Base-by-base conservation (phyloP, 2,113 vertebrate genomes). In the Oreochromis spilurus region DNA sequence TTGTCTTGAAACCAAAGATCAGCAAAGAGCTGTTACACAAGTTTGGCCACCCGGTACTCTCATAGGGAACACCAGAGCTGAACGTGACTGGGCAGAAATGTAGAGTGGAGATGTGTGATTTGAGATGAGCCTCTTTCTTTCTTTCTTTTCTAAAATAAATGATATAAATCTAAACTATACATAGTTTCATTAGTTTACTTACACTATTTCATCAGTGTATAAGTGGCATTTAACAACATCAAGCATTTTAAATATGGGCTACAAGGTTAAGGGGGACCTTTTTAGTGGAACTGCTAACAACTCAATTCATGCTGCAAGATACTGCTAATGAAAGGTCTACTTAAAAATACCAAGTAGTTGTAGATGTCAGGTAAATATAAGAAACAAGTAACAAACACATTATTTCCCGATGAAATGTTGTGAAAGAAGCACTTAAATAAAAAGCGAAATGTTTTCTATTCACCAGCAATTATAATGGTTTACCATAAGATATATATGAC, bases 1-100 rank as follows among this genome's bases (percentile, higher is more conserved):
- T 83, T 78, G 72, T 91, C 79, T 87, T 50, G 58, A 95, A 91
- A 94, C 93, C 86, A 45, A 84, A 92, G 82, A 88, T 82, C 45
- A 84, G 48, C 79, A 31, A 14, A 83, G 78, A 90, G 88, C 62
- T 79, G 83, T 75, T 75, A 7, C 80, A 43, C 81, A 72, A 84
- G 84, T 88, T 55, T 85, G 31, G 67, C 60, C 38, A 19, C 81
- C 26, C 1, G 26, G 70, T 87, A 90, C 85, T 70, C 38, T 88
- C 55, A 89, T 43, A 48, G 75, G 48, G 78, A 85, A 75, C 57
- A 55, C 2, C 8, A 5, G 55, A 79, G 86, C 83, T 24, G 70
- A 87, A 86, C 81, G 34, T 91, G 86, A 93, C 62, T 7, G 54
- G 54, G 60, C 77, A 87, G 84, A 90, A 90, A 87, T 19, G 24